phyloP scores from a whole-genome alignment of 2,888 invertebrate genomes.

The Trichacis sp. region DNA sequence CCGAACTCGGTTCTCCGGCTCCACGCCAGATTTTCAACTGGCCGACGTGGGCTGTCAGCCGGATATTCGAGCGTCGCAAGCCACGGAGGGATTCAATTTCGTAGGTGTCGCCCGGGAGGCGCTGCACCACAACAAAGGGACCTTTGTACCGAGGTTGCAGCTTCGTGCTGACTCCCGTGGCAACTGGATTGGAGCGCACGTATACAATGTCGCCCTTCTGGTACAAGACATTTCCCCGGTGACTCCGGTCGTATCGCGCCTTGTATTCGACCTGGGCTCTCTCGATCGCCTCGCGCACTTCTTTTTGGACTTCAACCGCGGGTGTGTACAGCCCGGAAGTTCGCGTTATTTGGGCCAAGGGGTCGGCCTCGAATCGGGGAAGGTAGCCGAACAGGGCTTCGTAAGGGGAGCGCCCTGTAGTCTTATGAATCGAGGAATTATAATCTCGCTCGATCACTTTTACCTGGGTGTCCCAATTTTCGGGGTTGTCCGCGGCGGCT shows the following conservation, averaged over 20 bases:
- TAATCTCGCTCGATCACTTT: background rate
- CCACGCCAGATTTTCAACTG: too few relatives aligned
- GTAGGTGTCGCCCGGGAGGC: background rate
- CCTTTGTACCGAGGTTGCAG: constrained; percentile 6
- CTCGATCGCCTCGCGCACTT: constrained; percentile 14
- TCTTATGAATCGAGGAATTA: background rate
- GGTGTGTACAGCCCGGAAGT: constrained; percentile 4
- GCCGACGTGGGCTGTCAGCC: too few relatives aligned
- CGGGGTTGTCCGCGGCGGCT: background rate
- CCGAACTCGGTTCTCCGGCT: too few relatives aligned
- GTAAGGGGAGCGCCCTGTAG: constrained; percentile 27
- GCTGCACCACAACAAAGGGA: constrained; percentile 9
- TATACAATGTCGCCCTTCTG: constrained; percentile 16
- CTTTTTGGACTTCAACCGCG: constrained; percentile 5
- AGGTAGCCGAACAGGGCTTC: constrained; percentile 35
- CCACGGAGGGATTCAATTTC: too few relatives aligned
- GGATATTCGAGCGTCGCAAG: too few relatives aligned
- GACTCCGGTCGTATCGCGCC: constrained; percentile 12
- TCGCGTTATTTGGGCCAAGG: background rate
- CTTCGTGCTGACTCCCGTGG: constrained; percentile 11
- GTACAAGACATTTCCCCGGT: constrained; percentile 8
- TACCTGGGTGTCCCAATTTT: background rate
- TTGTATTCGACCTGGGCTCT: constrained; percentile 13
- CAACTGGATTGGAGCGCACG: constrained; percentile 7
- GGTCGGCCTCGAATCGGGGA: constrained; percentile 10